phyloP scores from a whole-genome alignment of 2,888 invertebrate species.

The Calliopum simillimum region DNA sequence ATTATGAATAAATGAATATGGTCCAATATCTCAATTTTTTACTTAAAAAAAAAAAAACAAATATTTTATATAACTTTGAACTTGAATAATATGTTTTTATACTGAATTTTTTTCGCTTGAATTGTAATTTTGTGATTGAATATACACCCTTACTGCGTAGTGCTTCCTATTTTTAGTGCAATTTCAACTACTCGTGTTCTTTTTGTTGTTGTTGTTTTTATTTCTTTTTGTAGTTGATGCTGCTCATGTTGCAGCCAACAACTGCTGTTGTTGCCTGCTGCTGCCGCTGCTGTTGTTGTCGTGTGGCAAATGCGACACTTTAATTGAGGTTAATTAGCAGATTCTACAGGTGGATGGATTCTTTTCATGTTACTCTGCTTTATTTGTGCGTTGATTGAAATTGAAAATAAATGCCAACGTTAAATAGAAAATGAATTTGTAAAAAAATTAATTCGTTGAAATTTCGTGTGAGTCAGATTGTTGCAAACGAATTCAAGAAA shows the following conservation, averaged over 20 bases:
- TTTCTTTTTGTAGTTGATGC: not conserved
- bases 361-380: not conserved
- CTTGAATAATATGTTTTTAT: too few species aligned
- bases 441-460: not conserved
- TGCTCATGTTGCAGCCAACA: not conserved
- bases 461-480: not conserved
- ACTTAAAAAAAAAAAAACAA: too few species aligned
- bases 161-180: too few species aligned
- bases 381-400: constrained; percentile 5
- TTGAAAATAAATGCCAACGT: constrained; percentile 4
- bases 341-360: constrained; percentile 49
- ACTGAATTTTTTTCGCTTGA: too few species aligned
- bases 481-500: not conserved
- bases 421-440: not conserved
- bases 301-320: constrained; percentile 39
- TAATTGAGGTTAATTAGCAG: constrained; percentile 52
- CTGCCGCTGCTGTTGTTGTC: constrained; percentile 17
- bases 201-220: not conserved
- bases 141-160: too few species aligned
- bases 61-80: too few species aligned
- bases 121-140: too few species aligned
- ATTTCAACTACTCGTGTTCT: not conserved
- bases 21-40: too few species aligned
- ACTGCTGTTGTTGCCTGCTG: constrained; percentile 18
- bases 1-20: too few species aligned